Conservation (phyloP, 2,113 vertebrate species). For the Phainopepla nitens region DNA sequence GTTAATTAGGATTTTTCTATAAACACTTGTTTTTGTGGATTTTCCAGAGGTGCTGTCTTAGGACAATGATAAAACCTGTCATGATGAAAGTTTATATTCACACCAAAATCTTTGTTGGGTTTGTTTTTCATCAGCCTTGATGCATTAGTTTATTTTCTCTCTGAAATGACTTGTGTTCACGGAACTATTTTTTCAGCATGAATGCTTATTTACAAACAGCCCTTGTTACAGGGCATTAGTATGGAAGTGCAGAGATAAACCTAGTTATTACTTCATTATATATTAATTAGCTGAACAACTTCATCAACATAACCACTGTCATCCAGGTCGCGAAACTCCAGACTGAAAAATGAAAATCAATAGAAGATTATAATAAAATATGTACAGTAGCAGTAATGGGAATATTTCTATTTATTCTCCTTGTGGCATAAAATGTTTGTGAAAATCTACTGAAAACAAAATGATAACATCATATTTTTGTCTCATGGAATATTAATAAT, state of each 20-base stretch:
- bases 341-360: conserved; percentile 2
- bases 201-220: conserved; percentile 11
- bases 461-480: neutral
- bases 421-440: neutral
- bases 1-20: neutral
- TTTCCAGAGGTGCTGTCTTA: neutral
- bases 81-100: neutral
- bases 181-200: neutral
- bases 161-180: neutral
- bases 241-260: conserved; percentile 11
- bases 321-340: neutral
- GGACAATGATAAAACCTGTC: neutral
- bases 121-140: neutral
- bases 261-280: conserved; percentile 29
- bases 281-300: conserved; percentile 56
- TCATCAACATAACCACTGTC: conserved; percentile 15
- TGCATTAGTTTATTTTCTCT: neutral
- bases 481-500: neutral
- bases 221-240: neutral
- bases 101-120: neutral
- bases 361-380: neutral
- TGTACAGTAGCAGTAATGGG: neutral
- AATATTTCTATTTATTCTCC: neutral
- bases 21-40: neutral
- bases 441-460: conserved; percentile 7